These are phyloP conservation scores for Gasteruption jaculator DNA, from an alignment of 2,888 invertebrate genomes.

Conservation along the genomic window DNA sequence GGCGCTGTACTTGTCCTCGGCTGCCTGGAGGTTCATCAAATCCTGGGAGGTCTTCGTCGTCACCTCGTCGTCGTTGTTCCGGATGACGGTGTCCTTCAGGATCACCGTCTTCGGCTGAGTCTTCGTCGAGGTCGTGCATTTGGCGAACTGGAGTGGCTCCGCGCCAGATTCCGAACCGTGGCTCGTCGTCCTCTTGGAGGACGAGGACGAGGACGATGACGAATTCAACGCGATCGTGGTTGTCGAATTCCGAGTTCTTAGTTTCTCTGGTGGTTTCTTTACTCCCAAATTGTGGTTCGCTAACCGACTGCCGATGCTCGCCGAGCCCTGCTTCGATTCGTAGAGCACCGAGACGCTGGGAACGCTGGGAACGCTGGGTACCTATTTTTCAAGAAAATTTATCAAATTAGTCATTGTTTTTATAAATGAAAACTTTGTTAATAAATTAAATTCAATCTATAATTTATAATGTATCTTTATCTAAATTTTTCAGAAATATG, in stretches of 20 bases:
- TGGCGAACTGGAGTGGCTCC: conserved; percentile 47
- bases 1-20: conserved; percentile 53
- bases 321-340: conserved; percentile 40
- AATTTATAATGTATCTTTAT: too few species aligned
- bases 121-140: conserved; percentile 44
- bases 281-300: conserved; percentile 53
- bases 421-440: too few species aligned
- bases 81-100: conserved; percentile 46
- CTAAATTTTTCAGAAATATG: too few species aligned
- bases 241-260: conserved; percentile 18
- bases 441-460: too few species aligned
- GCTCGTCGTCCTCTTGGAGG: too few species aligned
- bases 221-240: background rate
- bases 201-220: too few species aligned
- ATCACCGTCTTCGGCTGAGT: conserved; percentile 46
- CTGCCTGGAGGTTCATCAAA: conserved; percentile 44
- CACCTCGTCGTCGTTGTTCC: conserved; percentile 34
- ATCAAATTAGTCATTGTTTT: too few species aligned
- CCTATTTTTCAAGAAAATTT: conserved; percentile 9
- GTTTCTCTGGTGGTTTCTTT: conserved; percentile 41
- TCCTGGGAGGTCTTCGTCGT: conserved; percentile 25
- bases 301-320: conserved; percentile 51
- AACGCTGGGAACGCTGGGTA: background rate
- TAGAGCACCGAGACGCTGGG: background rate
- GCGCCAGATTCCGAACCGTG: too few species aligned